Base-by-base conservation (phyloP, 2,888 invertebrate genomes). In the Labia minor region DNA sequence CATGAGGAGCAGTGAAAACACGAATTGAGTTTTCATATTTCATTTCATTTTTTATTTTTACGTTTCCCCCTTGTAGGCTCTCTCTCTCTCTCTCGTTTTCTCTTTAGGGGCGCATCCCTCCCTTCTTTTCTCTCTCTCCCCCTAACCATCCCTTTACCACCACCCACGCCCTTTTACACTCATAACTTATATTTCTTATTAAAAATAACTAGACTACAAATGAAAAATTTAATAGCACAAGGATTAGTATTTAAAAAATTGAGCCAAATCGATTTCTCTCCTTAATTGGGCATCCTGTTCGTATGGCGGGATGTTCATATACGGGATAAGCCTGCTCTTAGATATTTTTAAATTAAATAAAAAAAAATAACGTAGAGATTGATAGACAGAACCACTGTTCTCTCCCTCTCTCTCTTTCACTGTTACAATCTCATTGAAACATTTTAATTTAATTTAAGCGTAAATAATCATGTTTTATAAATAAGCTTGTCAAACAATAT, bases 1-100 rank as follows among this genome's bases (percentile, higher is more conserved):
- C 49, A 49, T 49, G 49, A 49, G 49, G 49, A 49, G 49, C 49
- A 49, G 49, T 49, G 49, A 49, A 49, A 49, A 49, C 49, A 49
- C 49, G 49, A 49, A 49, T 49, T 49, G 49, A 49, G 49, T 49
- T 49, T 49, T 49, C 49, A 49, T 49, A 49, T 49, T 49, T 49
- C 49, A 49, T 49, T 49, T 49, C 49, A 49, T 49, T 49, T 49
- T 49, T 49, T 49, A 49, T 49, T 49, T 49, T 49, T 49, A 49
- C 49, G 49, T 49, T 49, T 49, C 49, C 49, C 49, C 49, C 16
- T 49, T 49, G 49, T 10, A 33, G 33, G 33, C 33, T 33, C 33
- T 33, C 33, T 33, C 33, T 33, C 33, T 33, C 33, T 33, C 33
- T 33, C 33, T 33, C 33, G 33, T 33, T 33, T 33, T 11, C n/a